Percentiles rank a stretch among this genome's conserved stretches.
Evolutionary conservation across 2,888 invertebrate species (phyloP).

Genomic region (Octodonta nipae): DNA sequence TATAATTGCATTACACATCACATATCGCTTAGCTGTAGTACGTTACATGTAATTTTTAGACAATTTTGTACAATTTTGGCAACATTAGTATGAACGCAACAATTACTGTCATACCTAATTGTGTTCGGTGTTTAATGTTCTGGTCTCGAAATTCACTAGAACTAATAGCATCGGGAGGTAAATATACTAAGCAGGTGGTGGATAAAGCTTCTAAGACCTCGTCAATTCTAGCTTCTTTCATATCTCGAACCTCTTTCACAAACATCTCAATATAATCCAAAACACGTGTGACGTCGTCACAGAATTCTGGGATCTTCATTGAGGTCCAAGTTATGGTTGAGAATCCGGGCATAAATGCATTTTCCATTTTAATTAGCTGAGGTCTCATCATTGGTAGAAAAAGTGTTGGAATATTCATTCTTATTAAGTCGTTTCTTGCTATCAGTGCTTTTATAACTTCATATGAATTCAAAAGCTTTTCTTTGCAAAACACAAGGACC

Average conservation of each 20-base stretch:
- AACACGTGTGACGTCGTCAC: slow-evolving; percentile 41
- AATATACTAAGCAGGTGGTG: slow-evolving; percentile 45
- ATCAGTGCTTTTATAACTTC: slow-evolving; percentile 50
- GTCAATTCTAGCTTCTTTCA: slow-evolving; percentile 63
- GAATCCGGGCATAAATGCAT: slow-evolving; percentile 59
- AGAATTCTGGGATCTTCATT: slow-evolving; percentile 53
- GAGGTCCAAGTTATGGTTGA: slow-evolving; percentile 74
- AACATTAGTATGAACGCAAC: too few species aligned
- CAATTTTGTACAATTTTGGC: too few species aligned
- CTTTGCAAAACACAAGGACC: slow-evolving; percentile 59
- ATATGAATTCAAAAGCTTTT: slow-evolving; percentile 49
- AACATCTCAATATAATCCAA: slow-evolving; percentile 53
- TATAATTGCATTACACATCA: too few species aligned
- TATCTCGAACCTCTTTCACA: slow-evolving; percentile 54
- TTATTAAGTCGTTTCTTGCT: slow-evolving; percentile 46
- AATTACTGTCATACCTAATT: slow-evolving; percentile 40
- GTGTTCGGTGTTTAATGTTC: slow-evolving; percentile 44
- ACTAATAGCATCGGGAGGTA: slow-evolving; percentile 48
- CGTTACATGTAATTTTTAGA: too few species aligned
- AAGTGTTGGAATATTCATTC: slow-evolving; percentile 48
- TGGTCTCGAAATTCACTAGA: slow-evolving; percentile 49
- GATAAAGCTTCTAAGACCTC: slow-evolving; percentile 51
- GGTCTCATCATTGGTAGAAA: slow-evolving; percentile 58
- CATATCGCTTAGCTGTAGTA: too few species aligned
- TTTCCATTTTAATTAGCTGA: slow-evolving; percentile 53